These are phyloP conservation scores for Pseudorasbora parva DNA, from an alignment of 2,113 vertebrate genomes.

Conservation along the genomic window DNA sequence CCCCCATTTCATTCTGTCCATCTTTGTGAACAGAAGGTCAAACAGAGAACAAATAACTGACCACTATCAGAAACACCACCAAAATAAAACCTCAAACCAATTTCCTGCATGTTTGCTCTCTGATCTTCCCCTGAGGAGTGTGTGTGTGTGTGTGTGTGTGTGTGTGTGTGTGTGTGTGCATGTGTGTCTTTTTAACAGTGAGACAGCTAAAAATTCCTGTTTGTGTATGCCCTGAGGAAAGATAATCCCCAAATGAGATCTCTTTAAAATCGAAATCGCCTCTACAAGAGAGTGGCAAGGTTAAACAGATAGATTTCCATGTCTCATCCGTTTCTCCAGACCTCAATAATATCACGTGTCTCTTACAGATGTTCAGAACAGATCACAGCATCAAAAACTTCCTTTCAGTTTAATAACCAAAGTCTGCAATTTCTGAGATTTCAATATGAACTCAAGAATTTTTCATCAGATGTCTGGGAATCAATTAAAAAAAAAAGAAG, in stretches of 20 bases:
- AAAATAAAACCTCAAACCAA: slow-evolving; percentile 50
- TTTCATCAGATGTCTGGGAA: not conserved
- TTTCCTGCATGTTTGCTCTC: slow-evolving; percentile 50
- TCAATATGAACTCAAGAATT: not conserved
- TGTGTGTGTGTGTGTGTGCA: slow-evolving; percentile 1
- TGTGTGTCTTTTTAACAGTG: slow-evolving; percentile 10
- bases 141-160: not conserved
- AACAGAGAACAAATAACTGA: slow-evolving; percentile 21
- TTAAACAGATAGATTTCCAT: not conserved
- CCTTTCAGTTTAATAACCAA: not conserved
- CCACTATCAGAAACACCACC: slow-evolving; percentile 31
- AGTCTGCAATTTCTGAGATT: not conserved
- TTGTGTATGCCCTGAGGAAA: not conserved
- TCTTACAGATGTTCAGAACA: not conserved
- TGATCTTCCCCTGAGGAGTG: slow-evolving; percentile 26
- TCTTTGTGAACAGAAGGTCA: slow-evolving; percentile 31
- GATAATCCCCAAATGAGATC: slow-evolving; percentile 11
- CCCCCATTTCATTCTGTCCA: slow-evolving; percentile 24
- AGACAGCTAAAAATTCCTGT: slow-evolving; percentile 9
- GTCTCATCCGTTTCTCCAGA: not conserved
- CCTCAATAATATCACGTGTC: not conserved
- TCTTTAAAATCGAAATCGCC: not conserved
- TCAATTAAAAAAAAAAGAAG: not conserved
- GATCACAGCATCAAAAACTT: not conserved
- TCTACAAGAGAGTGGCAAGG: not conserved